Conservation (phyloP, 2,888 invertebrate genomes). For the Taenaris catops region DNA sequence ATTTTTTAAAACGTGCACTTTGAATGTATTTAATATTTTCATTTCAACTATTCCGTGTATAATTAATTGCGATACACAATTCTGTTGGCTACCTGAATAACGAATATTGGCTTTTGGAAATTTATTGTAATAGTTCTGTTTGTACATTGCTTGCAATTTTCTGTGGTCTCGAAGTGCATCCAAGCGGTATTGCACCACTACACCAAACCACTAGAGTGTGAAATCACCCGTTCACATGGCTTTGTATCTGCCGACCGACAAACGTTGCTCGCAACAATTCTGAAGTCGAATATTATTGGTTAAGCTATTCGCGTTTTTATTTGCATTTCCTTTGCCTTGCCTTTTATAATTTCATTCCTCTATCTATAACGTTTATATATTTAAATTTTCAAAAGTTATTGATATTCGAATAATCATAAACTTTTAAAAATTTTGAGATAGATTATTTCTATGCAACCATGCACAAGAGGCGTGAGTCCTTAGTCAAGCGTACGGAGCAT, state of each 20-base stretch:
- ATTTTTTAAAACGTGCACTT: too few relatives aligned
- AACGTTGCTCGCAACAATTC: conserved; percentile 31
- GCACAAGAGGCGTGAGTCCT: too few relatives aligned
- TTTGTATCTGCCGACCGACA: conserved; percentile 52
- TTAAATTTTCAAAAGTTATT: too few relatives aligned
- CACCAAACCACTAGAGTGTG: conserved; percentile 54
- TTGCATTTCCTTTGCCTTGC: conserved; percentile 4
- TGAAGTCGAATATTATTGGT: conserved; percentile 15
- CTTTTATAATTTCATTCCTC: too few relatives aligned
- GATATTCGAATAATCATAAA: too few relatives aligned
- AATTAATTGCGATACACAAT: conserved; percentile 9
- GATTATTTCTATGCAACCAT: too few relatives aligned
- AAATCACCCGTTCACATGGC: conserved; percentile 55
- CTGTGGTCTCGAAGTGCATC: conserved; percentile 55
- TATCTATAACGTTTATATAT: neutral
- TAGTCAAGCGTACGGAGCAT: too few relatives aligned
- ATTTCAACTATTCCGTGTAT: too few relatives aligned
- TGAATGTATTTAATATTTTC: too few relatives aligned
- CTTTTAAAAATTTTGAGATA: too few relatives aligned
- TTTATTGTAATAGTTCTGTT: conserved; percentile 15
- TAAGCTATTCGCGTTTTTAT: conserved; percentile 27
- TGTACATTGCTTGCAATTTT: conserved; percentile 38
- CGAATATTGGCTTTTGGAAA: conserved; percentile 12
- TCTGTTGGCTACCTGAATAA: conserved; percentile 6
- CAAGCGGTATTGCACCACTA: conserved; percentile 39